Evolutionary conservation across 1,140 invertebrate genomes (phyloP).

Genomic region (Euwallacea fornicatus): DNA sequence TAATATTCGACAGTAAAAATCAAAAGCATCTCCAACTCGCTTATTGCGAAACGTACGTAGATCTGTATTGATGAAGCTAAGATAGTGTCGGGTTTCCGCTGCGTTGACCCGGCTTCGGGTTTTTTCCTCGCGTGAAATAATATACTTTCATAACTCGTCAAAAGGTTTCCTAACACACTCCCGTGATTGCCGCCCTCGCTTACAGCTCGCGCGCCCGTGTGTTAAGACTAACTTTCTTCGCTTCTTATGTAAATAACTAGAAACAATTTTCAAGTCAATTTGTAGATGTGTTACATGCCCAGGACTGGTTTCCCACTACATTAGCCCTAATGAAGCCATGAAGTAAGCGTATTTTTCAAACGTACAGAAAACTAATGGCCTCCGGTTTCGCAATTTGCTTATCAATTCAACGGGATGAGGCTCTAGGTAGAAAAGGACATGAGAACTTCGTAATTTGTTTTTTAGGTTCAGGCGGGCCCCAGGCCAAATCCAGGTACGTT

Average conservation of each 20-base stretch:
- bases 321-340: conserved; percentile 11
- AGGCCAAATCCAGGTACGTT: conserved; percentile 8
- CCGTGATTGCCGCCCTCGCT: no score
- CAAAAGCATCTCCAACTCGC: no score
- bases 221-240: background rate
- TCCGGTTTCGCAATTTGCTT: conserved; percentile 20
- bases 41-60: no score
- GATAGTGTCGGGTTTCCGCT: no score
- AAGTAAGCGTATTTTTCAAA: background rate
- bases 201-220: no score
- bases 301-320: background rate
- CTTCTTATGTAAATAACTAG: background rate
- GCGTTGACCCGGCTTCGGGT: no score
- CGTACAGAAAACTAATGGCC: background rate
- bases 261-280: background rate
- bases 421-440: conserved; percentile 19
- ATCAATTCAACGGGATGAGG: conserved; percentile 17
- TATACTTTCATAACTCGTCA: no score
- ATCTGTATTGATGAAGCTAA: no score
- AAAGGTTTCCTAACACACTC: no score
- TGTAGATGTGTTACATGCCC: background rate
- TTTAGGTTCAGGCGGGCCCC: conserved; percentile 3
- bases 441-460: conserved; percentile 26
- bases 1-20: no score
- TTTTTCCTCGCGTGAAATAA: no score